These are phyloP conservation scores for Eupithecia subumbrata DNA, from an alignment of 2,888 invertebrate genomes.

Conservation along the genomic window DNA sequence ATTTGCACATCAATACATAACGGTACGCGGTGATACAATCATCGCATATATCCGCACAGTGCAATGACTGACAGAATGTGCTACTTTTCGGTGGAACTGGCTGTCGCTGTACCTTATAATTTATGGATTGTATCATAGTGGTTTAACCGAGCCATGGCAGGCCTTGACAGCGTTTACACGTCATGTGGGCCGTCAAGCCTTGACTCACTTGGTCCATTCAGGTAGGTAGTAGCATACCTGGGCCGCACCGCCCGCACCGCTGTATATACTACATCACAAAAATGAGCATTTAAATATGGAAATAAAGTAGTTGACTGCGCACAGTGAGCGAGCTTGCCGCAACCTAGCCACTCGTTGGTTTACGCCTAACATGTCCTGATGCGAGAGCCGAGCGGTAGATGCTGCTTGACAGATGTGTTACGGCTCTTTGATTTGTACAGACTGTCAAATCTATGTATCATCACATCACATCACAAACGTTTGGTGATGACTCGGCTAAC, in stretches of 20 bases:
- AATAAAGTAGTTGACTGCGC: too few relatives aligned
- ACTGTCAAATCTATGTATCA: not conserved
- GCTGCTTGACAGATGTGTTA: too few relatives aligned
- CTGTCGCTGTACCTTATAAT: not conserved
- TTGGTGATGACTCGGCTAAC: too few relatives aligned
- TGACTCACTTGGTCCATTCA: not conserved
- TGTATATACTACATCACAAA: too few relatives aligned
- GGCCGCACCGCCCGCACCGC: not conserved
- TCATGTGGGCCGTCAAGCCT: not conserved
- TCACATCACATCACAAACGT: too few relatives aligned
- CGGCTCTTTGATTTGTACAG: too few relatives aligned
- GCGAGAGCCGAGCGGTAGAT: not conserved
- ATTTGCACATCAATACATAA: constrained; percentile 21
- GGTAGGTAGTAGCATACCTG: not conserved
- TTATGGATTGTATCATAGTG: not conserved
- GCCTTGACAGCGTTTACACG: not conserved
- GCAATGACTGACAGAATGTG: constrained; percentile 18
- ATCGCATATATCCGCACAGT: constrained; percentile 9
- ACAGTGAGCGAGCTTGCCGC: too few relatives aligned
- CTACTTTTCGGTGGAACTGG: constrained; percentile 4
- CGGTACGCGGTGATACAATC: constrained; percentile 15
- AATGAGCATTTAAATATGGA: too few relatives aligned
- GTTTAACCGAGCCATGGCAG: not conserved
- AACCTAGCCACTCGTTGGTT: too few relatives aligned
- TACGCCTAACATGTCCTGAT: too few relatives aligned